Base-by-base conservation (phyloP, 2,888 invertebrate species). In the Yponomeuta malinellus region DNA sequence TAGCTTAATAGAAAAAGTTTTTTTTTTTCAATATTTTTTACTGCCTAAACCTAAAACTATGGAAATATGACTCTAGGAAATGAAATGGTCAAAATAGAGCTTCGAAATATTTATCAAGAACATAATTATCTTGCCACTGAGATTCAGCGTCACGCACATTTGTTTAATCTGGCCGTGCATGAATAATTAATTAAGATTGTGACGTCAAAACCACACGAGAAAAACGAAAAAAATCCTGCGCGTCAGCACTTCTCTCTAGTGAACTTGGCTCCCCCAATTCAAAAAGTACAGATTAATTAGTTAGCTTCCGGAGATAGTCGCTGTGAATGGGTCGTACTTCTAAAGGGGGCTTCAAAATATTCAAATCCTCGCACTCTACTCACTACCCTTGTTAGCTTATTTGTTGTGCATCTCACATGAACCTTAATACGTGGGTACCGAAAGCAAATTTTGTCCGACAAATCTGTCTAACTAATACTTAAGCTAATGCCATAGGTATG, bases 221-320 rank as follows among this genome's bases (percentile, higher is more conserved):
- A 48, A 48, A 52, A 69, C 31, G 23, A 59, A 59, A 69, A 23
- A 69, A 52, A 48, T 48, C 43, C 43, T 48, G 31, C 48, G 10
- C 52, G 43, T 37, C 69, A 48, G 68, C 37, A 33, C 43, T 65
- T 69, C 63, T 64, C 73, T 74, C 75, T 48, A 71, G 74, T 71
- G 74, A 76, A 74, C 71, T 70, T 64, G 52, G 52, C 63, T 71
- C 52, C 71, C 70, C 67, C 69, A 63, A 67, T 65, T 71, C 67
- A 48, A 63, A 81, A 77, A 59, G 15, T 59, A 76, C 78, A 80
- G 82, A 86, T 87, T 87, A 88, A 89, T 88, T 88, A 84, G 81
- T 81, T 79, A 78, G 79, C 82, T 84, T 78, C 75, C 75, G 71
- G 73, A 73, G 84, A 86, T 84, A 81, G 84, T 82, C 79, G 83